Evolutionary conservation across 2,113 vertebrate species (phyloP).

Genomic region (Aviceda subcristata): DNA sequence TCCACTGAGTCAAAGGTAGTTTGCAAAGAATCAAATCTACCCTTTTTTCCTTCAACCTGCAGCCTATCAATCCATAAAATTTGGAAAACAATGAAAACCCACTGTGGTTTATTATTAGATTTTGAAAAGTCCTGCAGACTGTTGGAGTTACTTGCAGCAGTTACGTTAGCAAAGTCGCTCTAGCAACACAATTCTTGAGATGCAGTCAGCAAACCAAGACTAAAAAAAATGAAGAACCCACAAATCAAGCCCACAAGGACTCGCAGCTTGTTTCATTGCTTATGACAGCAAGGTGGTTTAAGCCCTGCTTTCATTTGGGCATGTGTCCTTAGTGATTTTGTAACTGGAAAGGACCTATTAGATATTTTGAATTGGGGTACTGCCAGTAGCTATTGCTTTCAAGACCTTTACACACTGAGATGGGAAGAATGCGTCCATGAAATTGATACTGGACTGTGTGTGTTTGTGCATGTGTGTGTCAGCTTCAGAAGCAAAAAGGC

Average conservation of each 20-base stretch:
- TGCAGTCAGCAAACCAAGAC: not conserved
- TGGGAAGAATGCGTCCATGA: conserved; percentile 52
- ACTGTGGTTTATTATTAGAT: not conserved
- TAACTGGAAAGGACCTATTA: conserved; percentile 26
- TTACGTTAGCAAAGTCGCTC: not conserved
- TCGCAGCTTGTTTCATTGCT: not conserved
- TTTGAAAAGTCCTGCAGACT: not conserved
- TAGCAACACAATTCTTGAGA: not conserved
- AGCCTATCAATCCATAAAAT: not conserved
- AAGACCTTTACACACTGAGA: conserved; percentile 55
- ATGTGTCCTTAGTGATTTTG: conserved; percentile 21
- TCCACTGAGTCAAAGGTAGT: not conserved
- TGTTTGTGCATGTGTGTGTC: conserved; percentile 23
- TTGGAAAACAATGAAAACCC: not conserved
- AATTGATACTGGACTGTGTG: conserved; percentile 40
- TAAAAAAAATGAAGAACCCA: not conserved
- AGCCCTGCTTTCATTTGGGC: not conserved
- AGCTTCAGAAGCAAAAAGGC: not conserved
- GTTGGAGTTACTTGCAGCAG: not conserved
- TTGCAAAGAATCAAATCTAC: not conserved
- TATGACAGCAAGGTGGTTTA: conserved; percentile 12
- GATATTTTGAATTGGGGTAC: conserved; percentile 43
- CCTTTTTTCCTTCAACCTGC: not conserved
- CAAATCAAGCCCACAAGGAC: not conserved
- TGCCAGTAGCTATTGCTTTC: conserved; percentile 63